Evolutionary conservation across 2,888 invertebrate species (phyloP).

Genomic region (Lithophane socia): DNA sequence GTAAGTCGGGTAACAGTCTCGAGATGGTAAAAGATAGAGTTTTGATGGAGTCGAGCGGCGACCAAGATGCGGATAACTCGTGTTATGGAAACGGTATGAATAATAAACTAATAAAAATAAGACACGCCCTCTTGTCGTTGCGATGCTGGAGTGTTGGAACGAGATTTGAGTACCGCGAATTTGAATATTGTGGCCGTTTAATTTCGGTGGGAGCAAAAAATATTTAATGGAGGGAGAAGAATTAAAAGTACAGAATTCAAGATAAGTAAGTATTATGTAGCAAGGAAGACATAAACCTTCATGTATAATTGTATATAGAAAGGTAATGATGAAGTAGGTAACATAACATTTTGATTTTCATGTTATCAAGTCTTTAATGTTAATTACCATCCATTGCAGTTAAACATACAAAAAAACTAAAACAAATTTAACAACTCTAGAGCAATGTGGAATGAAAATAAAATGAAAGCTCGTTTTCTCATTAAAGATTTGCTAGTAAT

Average conservation of each 20-base stretch:
- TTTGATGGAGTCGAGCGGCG: slow-evolving; percentile 73
- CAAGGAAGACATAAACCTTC: neutral
- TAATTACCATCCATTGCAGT: slow-evolving; percentile 36
- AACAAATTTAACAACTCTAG: slow-evolving; percentile 58
- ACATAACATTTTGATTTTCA: neutral
- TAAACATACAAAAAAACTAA: slow-evolving; percentile 42
- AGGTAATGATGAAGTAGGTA: neutral
- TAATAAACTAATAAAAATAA: slow-evolving; percentile 77
- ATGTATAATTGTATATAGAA: too few relatives aligned
- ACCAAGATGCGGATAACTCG: slow-evolving; percentile 73
- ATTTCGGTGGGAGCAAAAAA: slow-evolving; percentile 40
- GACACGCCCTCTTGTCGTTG: slow-evolving; percentile 60
- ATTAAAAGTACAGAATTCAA: slow-evolving; percentile 11
- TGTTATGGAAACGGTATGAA: slow-evolving; percentile 74
- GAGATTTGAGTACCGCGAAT: slow-evolving; percentile 53
- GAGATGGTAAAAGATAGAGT: slow-evolving; percentile 75
- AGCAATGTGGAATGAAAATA: slow-evolving; percentile 70
- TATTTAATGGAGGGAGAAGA: slow-evolving; percentile 10
- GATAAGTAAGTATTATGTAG: neutral
- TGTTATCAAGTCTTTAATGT: neutral
- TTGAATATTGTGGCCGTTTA: slow-evolving; percentile 58
- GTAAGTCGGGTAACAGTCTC: slow-evolving; percentile 68
- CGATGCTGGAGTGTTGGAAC: slow-evolving; percentile 45
- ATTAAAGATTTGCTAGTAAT: slow-evolving; percentile 86
- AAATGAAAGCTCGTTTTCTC: slow-evolving; percentile 78